Base-by-base conservation (phyloP, 2,797 vertebrate species). In the Sebastes oblongus region DNA sequence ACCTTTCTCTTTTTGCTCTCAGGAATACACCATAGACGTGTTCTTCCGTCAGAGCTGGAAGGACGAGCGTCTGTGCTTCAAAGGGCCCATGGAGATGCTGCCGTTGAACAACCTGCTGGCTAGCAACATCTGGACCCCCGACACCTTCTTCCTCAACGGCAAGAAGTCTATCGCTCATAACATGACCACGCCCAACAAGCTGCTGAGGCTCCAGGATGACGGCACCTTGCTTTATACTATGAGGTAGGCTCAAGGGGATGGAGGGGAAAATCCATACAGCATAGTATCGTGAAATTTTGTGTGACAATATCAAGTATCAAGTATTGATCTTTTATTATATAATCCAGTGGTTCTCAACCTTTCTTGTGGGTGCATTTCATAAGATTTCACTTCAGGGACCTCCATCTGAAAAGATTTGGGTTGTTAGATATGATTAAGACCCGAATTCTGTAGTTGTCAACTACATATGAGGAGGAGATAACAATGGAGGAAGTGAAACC, bases 11-110 rank as follows among this genome's bases (percentile, higher is more conserved):
- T 55, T 4, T 52, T 52, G 50, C 18, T 46, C 56, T 32, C 90
- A 99, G 98, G 98, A 98, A 86, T 98, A 98, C 84, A 99, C 98
- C 79, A 98, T 99, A 77, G 98, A 99, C 81, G 97, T 98, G 82
- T 98, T 98, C 93, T 98, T 98, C 89, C 97, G 97, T 52, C 98
- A 98, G 93, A 98, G 97, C 93, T 98, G 98, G 98, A 98, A 96
- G 90, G 98, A 98, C 56, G 97, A 98, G 92, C 96, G 98, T 5
- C 92, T 98, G 87, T 97, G 98, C 93, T 98, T 98, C 93, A 98
- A 98, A 92, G 98, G 98, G 72, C 97, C 98, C 6, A 98, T 98
- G 98, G 97, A 96, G 75, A 97, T 97, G 92, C 96, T 98, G 27
- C 95, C 97, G 4, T 86, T 98, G 58, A 98, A 98, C 94, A 98